A percentile compares a stretch with the other conserved stretches of the same genome.
Evolutionary conservation across 2,888 invertebrate species (phyloP).

Genomic region (Torymus aiolomorphi): DNA sequence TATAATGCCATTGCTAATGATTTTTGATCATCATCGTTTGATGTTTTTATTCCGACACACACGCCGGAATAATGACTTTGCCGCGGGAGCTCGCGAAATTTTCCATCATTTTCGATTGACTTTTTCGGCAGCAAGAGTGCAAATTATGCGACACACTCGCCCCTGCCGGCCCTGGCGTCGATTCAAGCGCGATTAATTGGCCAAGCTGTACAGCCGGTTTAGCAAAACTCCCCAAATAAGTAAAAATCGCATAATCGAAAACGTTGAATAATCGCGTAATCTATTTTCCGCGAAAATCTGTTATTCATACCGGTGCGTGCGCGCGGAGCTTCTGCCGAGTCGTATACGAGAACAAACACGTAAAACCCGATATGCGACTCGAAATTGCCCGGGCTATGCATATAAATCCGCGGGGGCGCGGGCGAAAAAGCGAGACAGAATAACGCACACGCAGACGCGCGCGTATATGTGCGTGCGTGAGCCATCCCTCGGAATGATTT

Average conservation of each 20-base stretch:
- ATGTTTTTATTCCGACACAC: neutral
- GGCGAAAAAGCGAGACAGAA: neutral
- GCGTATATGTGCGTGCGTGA: no score
- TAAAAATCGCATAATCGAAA: constrained; percentile 31
- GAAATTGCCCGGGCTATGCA: constrained; percentile 43
- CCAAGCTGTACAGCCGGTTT: no score
- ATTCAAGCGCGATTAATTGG: no score
- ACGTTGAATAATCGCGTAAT: constrained; percentile 42
- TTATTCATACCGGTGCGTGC: constrained; percentile 16
- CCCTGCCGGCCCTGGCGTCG: no score
- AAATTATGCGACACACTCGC: no score
- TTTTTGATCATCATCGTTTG: no score
- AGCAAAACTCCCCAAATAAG: constrained; percentile 11
- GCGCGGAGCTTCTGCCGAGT: constrained; percentile 8
- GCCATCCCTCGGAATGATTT: constrained; percentile 33
- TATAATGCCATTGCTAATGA: no score
- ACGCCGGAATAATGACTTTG: no score
- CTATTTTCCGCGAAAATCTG: constrained; percentile 41
- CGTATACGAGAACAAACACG: constrained; percentile 36
- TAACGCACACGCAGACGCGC: no score
- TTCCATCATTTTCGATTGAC: no score
- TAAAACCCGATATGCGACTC: constrained; percentile 38
- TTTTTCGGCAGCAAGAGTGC: no score
- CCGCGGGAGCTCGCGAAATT: no score
- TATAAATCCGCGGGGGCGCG: constrained; percentile 12